A percentile compares a stretch with the other conserved stretches of the same genome.
Conservation (phyloP, 2,888 invertebrate species). For the Himalopsyche tibetana region DNA sequence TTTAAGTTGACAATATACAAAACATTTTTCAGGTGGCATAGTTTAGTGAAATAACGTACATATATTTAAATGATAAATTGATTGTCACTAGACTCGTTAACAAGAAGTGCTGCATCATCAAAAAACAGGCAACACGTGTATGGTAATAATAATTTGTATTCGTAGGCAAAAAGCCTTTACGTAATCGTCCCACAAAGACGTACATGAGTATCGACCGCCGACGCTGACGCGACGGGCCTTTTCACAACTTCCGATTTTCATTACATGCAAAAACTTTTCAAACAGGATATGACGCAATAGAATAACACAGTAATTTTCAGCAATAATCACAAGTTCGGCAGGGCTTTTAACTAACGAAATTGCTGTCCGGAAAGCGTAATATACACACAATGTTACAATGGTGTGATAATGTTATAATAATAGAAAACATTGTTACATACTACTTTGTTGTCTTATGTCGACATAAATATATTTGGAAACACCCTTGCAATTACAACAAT, state of each 20-base stretch:
- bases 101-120: neutral
- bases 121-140: neutral
- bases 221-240: neutral
- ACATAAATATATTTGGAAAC: too few relatives aligned
- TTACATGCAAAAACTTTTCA: slow-evolving; percentile 1
- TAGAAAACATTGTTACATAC: too few relatives aligned
- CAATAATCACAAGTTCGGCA: too few relatives aligned
- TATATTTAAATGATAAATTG: neutral
- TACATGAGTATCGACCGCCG: slow-evolving; percentile 1
- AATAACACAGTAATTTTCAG: neutral
- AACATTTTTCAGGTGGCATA: too few relatives aligned
- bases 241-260: neutral
- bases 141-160: neutral
- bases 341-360: too few relatives aligned
- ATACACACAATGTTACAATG: too few relatives aligned
- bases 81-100: neutral
- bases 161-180: neutral
- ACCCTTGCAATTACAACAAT: too few relatives aligned
- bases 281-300: neutral
- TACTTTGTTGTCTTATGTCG: too few relatives aligned
- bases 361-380: too few relatives aligned
- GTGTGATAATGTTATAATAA: too few relatives aligned
- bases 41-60: too few relatives aligned
- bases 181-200: neutral
- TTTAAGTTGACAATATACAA: too few relatives aligned